A percentile compares a stretch with the other conserved stretches of the same genome.
Conservation (phyloP, 2,113 vertebrate species). For the Cryptomyrus ogoouensis region DNA sequence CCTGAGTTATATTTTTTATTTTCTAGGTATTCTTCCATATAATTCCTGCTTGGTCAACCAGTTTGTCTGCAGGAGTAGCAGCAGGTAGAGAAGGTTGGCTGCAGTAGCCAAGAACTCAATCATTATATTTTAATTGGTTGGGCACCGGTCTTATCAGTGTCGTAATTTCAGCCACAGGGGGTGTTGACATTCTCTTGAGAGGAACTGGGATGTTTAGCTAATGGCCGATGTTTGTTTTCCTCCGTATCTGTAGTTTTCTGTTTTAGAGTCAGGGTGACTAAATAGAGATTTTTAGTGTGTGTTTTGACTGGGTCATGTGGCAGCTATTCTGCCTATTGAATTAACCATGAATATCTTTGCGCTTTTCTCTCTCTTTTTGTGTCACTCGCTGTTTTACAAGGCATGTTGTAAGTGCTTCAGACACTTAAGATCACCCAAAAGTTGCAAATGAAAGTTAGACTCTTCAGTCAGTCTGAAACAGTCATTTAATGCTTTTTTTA, state of each 20-base stretch:
- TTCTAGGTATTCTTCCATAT: conserved; percentile 5
- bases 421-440: too few species aligned
- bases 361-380: background rate
- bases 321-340: background rate
- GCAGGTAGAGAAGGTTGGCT: background rate
- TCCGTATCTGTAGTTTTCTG: background rate
- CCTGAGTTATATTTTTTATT: background rate
- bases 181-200: conserved; percentile 49
- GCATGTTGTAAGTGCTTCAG: background rate
- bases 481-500: background rate
- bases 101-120: background rate
- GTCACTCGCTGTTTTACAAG: background rate
- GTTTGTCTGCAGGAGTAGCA: background rate
- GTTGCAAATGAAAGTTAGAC: background rate
- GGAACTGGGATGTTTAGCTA: conserved; percentile 6
- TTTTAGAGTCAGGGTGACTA: background rate
- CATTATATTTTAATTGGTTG: conserved; percentile 25
- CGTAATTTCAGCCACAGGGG: conserved; percentile 28
- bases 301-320: background rate
- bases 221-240: conserved; percentile 20
- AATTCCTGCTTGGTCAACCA: conserved; percentile 30
- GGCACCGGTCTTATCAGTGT: conserved; percentile 45
- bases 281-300: background rate
- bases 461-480: background rate
- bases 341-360: background rate